Base-by-base conservation (phyloP, 2,797 vertebrate genomes). In the Fratercula arctica region DNA sequence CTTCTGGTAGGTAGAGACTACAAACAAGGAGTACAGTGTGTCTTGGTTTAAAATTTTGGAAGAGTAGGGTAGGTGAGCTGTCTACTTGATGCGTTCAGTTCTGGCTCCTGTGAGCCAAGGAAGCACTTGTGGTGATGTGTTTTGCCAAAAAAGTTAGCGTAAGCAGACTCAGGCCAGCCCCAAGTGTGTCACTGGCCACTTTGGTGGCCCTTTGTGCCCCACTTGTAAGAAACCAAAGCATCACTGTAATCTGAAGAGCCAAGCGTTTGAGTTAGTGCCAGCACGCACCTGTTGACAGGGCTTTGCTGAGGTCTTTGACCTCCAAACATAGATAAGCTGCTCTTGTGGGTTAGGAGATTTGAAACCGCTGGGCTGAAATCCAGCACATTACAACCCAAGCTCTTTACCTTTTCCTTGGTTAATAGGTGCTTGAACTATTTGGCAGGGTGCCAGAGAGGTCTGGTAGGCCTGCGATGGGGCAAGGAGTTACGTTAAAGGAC, bases 351-450 rank as follows among this genome's bases (percentile, higher is more conserved):
- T 72, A 96, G 85, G 80, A 95, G 96, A 81, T 94, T 96, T 95
- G 85, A 87, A 97, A 72, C 87, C 16, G 6, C 93, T 20, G 56
- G 88, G 91, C 88, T 95, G 92, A 91, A 95, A 92, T 96, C 93
- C 93, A 97, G 76, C 90, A 53, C 1, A 0, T 83, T 95, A 76
- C 64, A 78, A 53, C 57, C 73, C 95, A 96, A 97, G 96, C 94
- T 94, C 95, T 96, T 96, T 97, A 97, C 92, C 68, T 96, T 90
- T 93, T 92, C 20, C 23, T 60, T 86, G 60, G 91, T 83, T 97
- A 97, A 97, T 85, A 97, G 94, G 95, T 94, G 89, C 97, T 96
- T 97, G 92, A 96, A 96, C 96, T 96, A 94, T 94, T 94, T 97
- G 97, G 96, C 88, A 41, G 45, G 67, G 57, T 73, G 87, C 95